Conservation (phyloP, 2,113 vertebrate genomes). For the Marcusenius ussheri region DNA sequence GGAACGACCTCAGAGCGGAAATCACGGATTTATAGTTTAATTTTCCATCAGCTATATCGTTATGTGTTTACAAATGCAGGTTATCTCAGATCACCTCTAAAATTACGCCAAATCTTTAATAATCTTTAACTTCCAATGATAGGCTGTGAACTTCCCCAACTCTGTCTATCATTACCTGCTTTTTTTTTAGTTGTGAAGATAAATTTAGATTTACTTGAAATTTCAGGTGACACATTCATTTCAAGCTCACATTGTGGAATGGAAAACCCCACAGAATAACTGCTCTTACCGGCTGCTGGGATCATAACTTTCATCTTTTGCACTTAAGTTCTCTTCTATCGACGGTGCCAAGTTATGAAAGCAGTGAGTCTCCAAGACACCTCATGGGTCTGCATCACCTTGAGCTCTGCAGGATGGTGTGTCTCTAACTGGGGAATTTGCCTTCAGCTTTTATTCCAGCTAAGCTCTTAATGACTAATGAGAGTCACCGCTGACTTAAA, state of each 20-base stretch:
- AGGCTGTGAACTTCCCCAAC: background rate
- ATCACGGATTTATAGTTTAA: constrained; percentile 47
- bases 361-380: constrained; percentile 39
- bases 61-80: background rate
- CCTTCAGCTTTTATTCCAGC: constrained; percentile 35
- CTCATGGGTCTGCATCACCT: constrained; percentile 42
- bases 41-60: background rate
- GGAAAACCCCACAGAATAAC: constrained; percentile 4
- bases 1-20: constrained; percentile 45
- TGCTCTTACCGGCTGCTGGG: constrained; percentile 2
- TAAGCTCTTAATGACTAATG: constrained; percentile 50
- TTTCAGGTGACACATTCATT: background rate
- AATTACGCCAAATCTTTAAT: background rate
- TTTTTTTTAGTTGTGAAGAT: background rate
- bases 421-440: constrained; percentile 24
- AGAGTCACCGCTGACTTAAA: constrained; percentile 50
- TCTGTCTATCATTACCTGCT: background rate
- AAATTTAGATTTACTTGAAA: constrained; percentile 9
- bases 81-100: background rate
- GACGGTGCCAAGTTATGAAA: constrained; percentile 23
- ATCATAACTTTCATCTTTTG: constrained; percentile 16
- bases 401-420: constrained; percentile 27
- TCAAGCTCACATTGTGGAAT: background rate
- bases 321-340: background rate
- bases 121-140: background rate